Conservation (phyloP, 2,797 vertebrate genomes). For the Oreonectes daqikongensis region DNA sequence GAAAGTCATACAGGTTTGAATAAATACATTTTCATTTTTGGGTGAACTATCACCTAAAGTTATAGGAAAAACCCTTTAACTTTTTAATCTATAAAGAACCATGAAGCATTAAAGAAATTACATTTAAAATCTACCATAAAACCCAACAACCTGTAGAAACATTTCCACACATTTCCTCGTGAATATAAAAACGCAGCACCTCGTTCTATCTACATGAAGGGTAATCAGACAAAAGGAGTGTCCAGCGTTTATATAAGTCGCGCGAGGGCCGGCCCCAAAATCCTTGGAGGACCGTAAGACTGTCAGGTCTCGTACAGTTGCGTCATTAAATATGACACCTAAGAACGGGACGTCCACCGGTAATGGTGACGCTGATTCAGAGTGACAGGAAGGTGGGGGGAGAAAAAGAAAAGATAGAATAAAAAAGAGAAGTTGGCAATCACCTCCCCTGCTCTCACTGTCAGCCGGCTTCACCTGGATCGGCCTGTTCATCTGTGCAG, state of each 20-base stretch:
- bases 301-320: constrained; percentile 48
- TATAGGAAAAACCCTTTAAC: no score
- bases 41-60: no score
- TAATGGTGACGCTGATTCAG: constrained; percentile 66
- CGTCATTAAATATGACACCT: constrained; percentile 52
- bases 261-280: neutral
- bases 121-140: no score
- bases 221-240: constrained; percentile 27
- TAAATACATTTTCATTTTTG: no score
- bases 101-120: neutral
- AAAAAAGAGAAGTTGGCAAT: constrained; percentile 50
- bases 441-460: constrained; percentile 99
- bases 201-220: neutral
- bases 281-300: constrained; percentile 49
- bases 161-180: neutral
- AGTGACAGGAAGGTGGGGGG: constrained; percentile 62
- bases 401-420: constrained; percentile 44
- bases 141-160: no score
- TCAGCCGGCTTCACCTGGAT: constrained; percentile 99
- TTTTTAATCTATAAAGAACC: no score
- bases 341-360: constrained; percentile 45
- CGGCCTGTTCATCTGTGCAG: constrained; percentile 93
- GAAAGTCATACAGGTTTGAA: no score
- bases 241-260: constrained; percentile 33
- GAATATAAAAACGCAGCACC: neutral